Conservation (phyloP, 2,888 invertebrate species). For the Mesoligia furuncula region DNA sequence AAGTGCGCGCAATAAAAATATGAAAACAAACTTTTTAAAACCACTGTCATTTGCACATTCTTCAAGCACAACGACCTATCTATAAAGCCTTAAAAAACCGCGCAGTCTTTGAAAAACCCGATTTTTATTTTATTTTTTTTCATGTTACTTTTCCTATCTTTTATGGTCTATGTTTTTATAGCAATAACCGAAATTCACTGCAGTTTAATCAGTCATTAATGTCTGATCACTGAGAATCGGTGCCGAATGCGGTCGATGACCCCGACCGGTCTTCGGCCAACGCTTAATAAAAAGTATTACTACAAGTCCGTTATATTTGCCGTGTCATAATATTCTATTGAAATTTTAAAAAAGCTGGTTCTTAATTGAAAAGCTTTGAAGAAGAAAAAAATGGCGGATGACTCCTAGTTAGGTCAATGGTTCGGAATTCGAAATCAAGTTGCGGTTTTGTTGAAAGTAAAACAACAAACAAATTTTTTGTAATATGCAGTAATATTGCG, state of each 20-base stretch:
- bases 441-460: neutral
- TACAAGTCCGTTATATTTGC: conserved; percentile 71
- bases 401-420: conserved; percentile 19
- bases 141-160: neutral
- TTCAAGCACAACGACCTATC: neutral
- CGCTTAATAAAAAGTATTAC: conserved; percentile 68
- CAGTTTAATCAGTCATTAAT: conserved; percentile 60
- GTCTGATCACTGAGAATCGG: conserved; percentile 62
- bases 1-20: neutral
- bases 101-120: too few relatives aligned
- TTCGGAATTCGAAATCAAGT: conserved; percentile 27
- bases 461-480: neutral
- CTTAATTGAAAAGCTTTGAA: conserved; percentile 30
- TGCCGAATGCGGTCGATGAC: conserved; percentile 80
- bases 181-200: conserved; percentile 49
- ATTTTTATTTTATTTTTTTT: neutral
- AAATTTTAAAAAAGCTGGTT: conserved; percentile 49
- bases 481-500: conserved; percentile 1
- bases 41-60: neutral
- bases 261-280: conserved; percentile 74
- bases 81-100: neutral
- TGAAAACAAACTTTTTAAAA: neutral
- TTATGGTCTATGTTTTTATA: neutral
- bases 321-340: conserved; percentile 68
- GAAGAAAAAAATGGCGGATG: conserved; percentile 13